phyloP scores from a whole-genome alignment of 2,113 vertebrate species.

The Andinoacara biseriatus region DNA sequence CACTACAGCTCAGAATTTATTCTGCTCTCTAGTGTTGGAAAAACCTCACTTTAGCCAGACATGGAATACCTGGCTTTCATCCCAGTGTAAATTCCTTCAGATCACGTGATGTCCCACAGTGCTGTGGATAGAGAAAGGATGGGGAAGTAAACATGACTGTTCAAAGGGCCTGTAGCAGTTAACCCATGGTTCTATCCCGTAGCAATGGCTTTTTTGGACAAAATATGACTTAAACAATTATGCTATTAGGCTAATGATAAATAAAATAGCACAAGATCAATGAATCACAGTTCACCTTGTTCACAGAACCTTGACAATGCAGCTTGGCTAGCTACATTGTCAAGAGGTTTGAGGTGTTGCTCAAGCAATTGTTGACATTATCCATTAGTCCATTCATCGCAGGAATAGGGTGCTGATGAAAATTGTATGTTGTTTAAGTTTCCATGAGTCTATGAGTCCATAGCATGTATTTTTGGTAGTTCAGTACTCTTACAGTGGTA shows the following conservation, averaged over 20 bases:
- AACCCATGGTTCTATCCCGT: background rate
- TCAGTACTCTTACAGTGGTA: background rate
- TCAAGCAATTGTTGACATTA: background rate
- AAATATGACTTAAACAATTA: too few relatives aligned
- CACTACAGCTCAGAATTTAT: slow-evolving; percentile 54
- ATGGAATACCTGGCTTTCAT: slow-evolving; percentile 59
- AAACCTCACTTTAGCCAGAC: slow-evolving; percentile 57
- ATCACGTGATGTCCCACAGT: slow-evolving; percentile 33
- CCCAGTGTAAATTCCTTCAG: slow-evolving; percentile 63
- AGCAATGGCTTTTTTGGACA: background rate
- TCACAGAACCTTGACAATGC: too few relatives aligned
- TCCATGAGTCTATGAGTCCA: background rate
- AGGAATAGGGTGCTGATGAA: too few relatives aligned
- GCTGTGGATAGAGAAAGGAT: background rate
- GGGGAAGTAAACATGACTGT: slow-evolving; percentile 36
- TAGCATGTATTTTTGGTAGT: background rate
- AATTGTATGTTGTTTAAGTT: background rate
- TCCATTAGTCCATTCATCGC: background rate
- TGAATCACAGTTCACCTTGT: too few relatives aligned
- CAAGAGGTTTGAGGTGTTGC: too few relatives aligned
- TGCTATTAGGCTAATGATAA: too few relatives aligned
- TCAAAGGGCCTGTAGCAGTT: background rate
- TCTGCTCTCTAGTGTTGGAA: slow-evolving; percentile 56
- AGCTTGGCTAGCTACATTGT: too few relatives aligned
- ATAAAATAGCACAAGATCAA: too few relatives aligned